Conservation (phyloP, 2,888 invertebrate species). For the Euproctis similis region DNA sequence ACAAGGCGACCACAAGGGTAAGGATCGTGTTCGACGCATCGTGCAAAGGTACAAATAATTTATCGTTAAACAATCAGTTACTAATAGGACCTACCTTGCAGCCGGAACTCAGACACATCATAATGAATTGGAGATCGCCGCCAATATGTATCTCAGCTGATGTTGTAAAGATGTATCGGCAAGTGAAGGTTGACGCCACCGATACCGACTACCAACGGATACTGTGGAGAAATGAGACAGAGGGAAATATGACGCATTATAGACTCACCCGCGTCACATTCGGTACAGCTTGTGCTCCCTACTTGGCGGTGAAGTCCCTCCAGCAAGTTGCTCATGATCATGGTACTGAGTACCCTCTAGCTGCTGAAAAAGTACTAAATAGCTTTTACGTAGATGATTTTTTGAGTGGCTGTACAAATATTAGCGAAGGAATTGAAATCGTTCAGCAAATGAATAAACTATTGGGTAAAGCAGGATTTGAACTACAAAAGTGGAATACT, state of each 20-base stretch:
- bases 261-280: no score
- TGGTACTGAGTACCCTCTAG: no score
- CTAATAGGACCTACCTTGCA: slow-evolving; percentile 10
- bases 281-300: slow-evolving; percentile 2
- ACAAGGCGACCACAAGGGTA: slow-evolving; percentile 14
- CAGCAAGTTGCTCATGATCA: slow-evolving; percentile 12
- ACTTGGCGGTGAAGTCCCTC: slow-evolving; percentile 12
- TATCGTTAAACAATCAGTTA: slow-evolving; percentile 16
- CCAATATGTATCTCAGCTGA: slow-evolving; percentile 6
- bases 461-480: no score
- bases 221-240: no score
- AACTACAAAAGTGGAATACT: no score
- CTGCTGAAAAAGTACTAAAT: no score
- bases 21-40: slow-evolving; percentile 13
- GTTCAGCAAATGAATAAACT: no score
- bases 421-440: no score
- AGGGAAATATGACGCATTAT: no score
- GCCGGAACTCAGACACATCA: slow-evolving; percentile 13
- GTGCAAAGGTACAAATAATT: slow-evolving; percentile 3
- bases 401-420: no score
- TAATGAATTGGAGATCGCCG: slow-evolving; percentile 12
- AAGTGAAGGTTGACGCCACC: not conserved
- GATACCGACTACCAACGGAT: no score
- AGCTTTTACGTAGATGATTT: no score
- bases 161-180: slow-evolving; percentile 9